Conservation (phyloP, 2,797 vertebrate species). For the Enteromius paludinosus region DNA sequence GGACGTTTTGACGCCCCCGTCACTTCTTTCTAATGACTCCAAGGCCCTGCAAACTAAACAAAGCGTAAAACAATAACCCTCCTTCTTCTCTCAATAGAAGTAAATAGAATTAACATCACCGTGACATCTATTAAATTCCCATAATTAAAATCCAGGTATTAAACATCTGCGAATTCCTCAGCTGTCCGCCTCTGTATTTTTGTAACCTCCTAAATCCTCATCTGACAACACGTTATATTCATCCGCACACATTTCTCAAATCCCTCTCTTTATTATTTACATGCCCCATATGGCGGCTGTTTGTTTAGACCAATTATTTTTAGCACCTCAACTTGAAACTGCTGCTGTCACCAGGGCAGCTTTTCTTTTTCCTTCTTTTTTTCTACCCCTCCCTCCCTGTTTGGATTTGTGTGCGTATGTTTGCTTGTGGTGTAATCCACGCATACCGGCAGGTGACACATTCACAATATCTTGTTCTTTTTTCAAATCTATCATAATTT, state of each 20-base stretch:
- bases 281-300: conserved; percentile 62
- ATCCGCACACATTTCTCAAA: conserved; percentile 34
- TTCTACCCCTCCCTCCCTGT: neutral
- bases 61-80: conserved; percentile 35
- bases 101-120: conserved; percentile 64
- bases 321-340: conserved; percentile 64
- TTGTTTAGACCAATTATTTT: conserved; percentile 71
- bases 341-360: conserved; percentile 60
- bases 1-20: neutral
- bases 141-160: conserved; percentile 68
- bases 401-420: conserved; percentile 52
- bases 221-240: conserved; percentile 30
- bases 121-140: conserved; percentile 62
- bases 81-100: conserved; percentile 43
- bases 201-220: conserved; percentile 32
- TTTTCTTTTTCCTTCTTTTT: conserved; percentile 16
- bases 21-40: conserved; percentile 20
- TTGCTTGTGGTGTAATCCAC: conserved; percentile 55
- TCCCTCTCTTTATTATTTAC: conserved; percentile 60
- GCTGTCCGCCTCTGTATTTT: conserved; percentile 47
- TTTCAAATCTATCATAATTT: neutral
- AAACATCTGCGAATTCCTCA: conserved; percentile 63
- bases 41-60: conserved; percentile 32
- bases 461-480: neutral
- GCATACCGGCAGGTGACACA: conserved; percentile 41